phyloP scores from a whole-genome alignment of 2,113 vertebrate genomes.

The Neolamprologus toae region DNA sequence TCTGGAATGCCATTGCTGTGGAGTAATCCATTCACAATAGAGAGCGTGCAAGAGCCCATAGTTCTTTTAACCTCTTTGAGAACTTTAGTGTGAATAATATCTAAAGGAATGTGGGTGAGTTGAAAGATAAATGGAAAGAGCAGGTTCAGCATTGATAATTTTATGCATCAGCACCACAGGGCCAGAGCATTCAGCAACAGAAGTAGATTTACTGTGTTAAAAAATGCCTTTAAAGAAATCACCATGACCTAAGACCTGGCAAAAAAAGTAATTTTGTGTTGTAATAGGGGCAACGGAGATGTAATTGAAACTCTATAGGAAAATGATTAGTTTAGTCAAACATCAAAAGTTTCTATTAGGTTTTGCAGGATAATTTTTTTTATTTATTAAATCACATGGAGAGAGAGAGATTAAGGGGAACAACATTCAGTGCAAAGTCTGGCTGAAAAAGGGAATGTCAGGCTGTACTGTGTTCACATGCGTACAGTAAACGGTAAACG shows the following conservation, averaged over 20 bases:
- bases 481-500: not conserved
- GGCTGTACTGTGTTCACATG: not conserved
- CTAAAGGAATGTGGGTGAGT: not conserved
- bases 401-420: not conserved
- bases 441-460: not conserved
- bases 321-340: not conserved
- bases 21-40: not conserved
- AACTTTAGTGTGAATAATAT: constrained; percentile 23
- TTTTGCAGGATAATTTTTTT: not conserved
- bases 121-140: constrained; percentile 18
- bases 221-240: not conserved
- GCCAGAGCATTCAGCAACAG: not conserved
- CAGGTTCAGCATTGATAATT: not conserved
- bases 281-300: not conserved
- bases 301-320: not conserved
- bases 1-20: not conserved
- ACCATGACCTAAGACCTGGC: not conserved
- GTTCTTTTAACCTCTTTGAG: not conserved
- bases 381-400: not conserved
- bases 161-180: constrained; percentile 15
- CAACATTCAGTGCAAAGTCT: not conserved
- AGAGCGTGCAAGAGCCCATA: not conserved
- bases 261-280: not conserved
- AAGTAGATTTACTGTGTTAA: constrained; percentile 12
- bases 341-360: not conserved